These are phyloP conservation scores for Acanthococcus lagerstroemiae DNA, from an alignment of 2,888 invertebrate species.

Conservation along the genomic window DNA sequence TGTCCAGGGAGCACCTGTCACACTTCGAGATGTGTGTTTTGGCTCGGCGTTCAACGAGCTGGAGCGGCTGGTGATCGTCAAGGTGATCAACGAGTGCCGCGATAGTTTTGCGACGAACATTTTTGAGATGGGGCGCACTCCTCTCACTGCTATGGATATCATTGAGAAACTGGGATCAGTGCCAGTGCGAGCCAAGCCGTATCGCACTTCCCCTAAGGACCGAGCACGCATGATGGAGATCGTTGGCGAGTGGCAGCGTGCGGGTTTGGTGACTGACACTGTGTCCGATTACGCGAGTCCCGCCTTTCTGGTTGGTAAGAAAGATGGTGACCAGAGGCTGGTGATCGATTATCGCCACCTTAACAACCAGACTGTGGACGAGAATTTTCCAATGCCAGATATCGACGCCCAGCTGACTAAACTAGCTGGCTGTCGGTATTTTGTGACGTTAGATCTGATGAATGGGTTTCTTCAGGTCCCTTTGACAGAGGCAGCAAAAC, in stretches of 20 bases:
- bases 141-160: neutral
- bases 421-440: neutral
- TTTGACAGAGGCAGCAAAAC: too few species aligned
- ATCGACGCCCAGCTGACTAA: neutral
- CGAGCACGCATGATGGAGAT: neutral
- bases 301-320: conserved; percentile 39
- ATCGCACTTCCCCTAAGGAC: neutral
- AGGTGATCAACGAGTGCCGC: neutral
- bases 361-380: conserved; percentile 32
- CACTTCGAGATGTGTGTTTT: too few species aligned
- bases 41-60: too few species aligned
- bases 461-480: neutral
- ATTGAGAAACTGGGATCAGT: neutral
- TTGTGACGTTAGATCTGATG: conserved; percentile 33
- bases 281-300: conserved; percentile 35
- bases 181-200: neutral
- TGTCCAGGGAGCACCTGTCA: neutral
- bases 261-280: conserved; percentile 1
- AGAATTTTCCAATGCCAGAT: neutral
- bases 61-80: neutral
- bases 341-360: conserved; percentile 37
- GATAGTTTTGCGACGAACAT: neutral
- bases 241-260: neutral
- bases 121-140: neutral
- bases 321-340: conserved; percentile 35